Percentiles rank a stretch among this genome's conserved stretches.
phyloP scores from a whole-genome alignment of 2,888 invertebrate genomes.

The Argynnis bischoffii region DNA sequence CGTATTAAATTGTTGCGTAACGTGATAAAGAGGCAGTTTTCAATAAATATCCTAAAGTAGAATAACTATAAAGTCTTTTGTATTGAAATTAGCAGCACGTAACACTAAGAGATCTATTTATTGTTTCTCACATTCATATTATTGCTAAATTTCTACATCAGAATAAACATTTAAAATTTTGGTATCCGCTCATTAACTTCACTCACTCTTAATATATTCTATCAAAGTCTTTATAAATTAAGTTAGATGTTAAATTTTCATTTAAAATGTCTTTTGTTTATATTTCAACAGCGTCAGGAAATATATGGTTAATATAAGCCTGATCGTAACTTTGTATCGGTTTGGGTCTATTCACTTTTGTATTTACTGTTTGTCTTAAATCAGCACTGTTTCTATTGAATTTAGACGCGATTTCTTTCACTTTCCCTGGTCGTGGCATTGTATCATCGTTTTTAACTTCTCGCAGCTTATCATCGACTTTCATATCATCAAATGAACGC shows the following conservation, averaged over 20 bases:
- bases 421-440: conserved; percentile 70
- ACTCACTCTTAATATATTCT: conserved; percentile 23
- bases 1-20: conserved; percentile 29
- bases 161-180: conserved; percentile 12
- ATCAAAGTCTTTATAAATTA: not conserved
- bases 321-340: conserved; percentile 83
- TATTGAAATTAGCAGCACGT: conserved; percentile 36
- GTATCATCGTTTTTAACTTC: conserved; percentile 48
- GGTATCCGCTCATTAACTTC: conserved; percentile 1
- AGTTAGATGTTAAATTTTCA: conserved; percentile 13
- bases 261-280: conserved; percentile 41
- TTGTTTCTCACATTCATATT: conserved; percentile 43
- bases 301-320: conserved; percentile 84
- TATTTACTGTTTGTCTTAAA: conserved; percentile 51
- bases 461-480: conserved; percentile 43
- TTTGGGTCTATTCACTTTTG: conserved; percentile 77
- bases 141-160: conserved; percentile 22
- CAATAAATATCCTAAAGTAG: conserved; percentile 35
- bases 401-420: conserved; percentile 72
- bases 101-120: conserved; percentile 47
- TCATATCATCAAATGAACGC: conserved; percentile 51
- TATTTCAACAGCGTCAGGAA: conserved; percentile 80
- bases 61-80: conserved; percentile 33
- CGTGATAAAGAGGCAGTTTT: conserved; percentile 27
- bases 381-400: conserved; percentile 65